Evolutionary conservation across 2,113 vertebrate species (phyloP).

Genomic region (Microcebus lehilahytsara): DNA sequence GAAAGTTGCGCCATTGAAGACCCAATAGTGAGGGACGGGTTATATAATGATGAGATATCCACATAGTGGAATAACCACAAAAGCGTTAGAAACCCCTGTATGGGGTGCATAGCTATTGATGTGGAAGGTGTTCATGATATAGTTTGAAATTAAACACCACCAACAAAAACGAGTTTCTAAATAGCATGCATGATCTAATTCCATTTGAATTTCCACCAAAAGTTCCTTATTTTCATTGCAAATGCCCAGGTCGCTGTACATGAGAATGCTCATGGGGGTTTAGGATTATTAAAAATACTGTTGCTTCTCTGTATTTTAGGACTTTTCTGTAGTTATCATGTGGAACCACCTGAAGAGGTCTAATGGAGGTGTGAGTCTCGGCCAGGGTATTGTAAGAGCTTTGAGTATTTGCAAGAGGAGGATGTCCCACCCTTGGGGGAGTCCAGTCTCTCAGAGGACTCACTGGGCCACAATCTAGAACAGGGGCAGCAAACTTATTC

Average conservation of each 20-base stretch:
- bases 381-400: neutral
- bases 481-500: neutral
- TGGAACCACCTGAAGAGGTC: neutral
- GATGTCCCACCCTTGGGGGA: neutral
- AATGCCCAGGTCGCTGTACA: neutral
- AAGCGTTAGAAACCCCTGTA: fast-evolving
- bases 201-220: neutral
- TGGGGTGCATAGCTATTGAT: neutral
- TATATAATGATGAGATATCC: neutral
- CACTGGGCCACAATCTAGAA: fast-evolving
- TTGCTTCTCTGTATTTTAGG: neutral
- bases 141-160: neutral
- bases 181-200: neutral
- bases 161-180: neutral
- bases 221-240: neutral
- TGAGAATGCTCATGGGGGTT: neutral
- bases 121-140: neutral
- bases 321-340: neutral
- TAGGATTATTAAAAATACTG: neutral
- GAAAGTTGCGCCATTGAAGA: neutral
- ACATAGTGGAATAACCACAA: fast-evolving
- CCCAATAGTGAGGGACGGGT: neutral
- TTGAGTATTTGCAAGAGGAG: neutral
- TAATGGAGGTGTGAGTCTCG: fast-evolving
- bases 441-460: neutral